Evolutionary conservation across 2,888 invertebrate species (phyloP).

Genomic region (Dryobota labecula): DNA sequence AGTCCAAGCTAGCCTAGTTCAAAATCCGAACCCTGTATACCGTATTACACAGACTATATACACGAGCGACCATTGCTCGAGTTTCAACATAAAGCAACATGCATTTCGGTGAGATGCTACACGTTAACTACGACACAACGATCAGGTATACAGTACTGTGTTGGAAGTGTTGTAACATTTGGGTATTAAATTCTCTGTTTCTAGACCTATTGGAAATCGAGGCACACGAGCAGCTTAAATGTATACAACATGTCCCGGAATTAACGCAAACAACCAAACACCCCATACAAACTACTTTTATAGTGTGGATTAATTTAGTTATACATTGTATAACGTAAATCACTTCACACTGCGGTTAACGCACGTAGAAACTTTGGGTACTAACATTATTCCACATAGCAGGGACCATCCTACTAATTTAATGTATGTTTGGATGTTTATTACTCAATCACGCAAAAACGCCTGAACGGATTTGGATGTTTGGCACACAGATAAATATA

Average conservation of each 20-base stretch:
- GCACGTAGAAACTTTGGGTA: background rate
- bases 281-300: no score
- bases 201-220: background rate
- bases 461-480: no score
- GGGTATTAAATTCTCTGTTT: constrained; percentile 20
- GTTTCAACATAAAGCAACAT: constrained; percentile 48
- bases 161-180: constrained; percentile 26
- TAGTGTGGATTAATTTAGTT: no score
- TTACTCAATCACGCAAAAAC: no score
- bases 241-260: no score
- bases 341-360: background rate
- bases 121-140: constrained; percentile 24
- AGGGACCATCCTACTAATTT: no score
- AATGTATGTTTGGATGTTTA: no score
- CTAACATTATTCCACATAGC: background rate
- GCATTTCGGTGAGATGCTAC: constrained; percentile 42
- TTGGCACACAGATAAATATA: no score
- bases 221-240: background rate
- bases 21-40: constrained; percentile 1
- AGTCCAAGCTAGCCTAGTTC: background rate
- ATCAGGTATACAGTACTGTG: constrained; percentile 2
- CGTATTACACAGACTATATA: constrained; percentile 14
- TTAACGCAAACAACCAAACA: no score
- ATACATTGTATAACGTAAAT: background rate
- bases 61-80: constrained; percentile 21